These are phyloP conservation scores for Thamnophis elegans DNA, from an alignment of 2,797 vertebrate genomes.

Conservation along the genomic window DNA sequence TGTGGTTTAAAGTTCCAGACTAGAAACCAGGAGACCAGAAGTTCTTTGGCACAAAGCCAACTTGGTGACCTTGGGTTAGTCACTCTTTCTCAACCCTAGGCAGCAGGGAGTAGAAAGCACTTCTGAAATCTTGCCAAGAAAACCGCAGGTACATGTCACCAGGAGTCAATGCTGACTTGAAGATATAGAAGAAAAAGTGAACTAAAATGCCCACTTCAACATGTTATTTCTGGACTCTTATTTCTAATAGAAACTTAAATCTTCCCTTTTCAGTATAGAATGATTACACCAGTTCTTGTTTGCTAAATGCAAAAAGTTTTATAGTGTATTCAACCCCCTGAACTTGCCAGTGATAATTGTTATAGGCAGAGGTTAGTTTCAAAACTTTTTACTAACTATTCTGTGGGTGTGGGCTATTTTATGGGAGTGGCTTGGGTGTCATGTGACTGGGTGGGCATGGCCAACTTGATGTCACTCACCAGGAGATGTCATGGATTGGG, in stretches of 20 bases:
- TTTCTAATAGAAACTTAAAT: background rate
- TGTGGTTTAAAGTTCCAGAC: background rate
- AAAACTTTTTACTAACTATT: too few species aligned
- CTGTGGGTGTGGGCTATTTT: too few species aligned
- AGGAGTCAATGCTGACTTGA: background rate
- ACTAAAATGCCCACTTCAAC: background rate
- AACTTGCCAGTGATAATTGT: background rate
- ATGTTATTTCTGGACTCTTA: background rate
- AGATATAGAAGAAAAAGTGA: background rate
- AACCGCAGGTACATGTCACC: background rate
- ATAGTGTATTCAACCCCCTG: background rate
- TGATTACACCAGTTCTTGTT: background rate
- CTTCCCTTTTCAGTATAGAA: background rate
- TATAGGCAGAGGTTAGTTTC: background rate
- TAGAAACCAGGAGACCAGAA: background rate
- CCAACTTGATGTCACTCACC: too few species aligned
- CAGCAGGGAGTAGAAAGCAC: background rate
- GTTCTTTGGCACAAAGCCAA: background rate
- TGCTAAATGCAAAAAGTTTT: background rate
- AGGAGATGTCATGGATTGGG: too few species aligned
- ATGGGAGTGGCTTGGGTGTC: too few species aligned
- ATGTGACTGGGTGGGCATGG: too few species aligned
- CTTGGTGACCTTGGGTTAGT: background rate
- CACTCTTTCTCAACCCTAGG: background rate
- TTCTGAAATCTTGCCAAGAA: background rate